Conservation (phyloP, 35 echinoderm and acorn worm genomes). For the Apostichopus japonicus region DNA sequence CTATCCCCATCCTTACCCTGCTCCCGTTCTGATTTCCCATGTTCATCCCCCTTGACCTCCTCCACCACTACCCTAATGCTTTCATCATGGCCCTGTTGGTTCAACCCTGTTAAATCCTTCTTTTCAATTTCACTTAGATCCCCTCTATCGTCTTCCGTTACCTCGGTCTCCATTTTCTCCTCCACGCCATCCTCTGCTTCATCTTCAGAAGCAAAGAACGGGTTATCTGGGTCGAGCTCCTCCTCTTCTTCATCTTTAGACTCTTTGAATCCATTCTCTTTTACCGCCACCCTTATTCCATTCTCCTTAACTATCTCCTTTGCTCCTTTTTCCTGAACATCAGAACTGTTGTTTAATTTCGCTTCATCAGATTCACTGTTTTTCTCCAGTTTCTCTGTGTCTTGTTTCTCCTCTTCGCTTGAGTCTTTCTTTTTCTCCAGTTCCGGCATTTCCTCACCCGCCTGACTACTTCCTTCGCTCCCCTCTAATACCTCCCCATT, state of each 20-base stretch:
- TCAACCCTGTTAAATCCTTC: background rate
- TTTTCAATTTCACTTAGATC: conserved; percentile 15
- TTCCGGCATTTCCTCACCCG: background rate
- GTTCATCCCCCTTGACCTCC: background rate
- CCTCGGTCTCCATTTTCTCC: conserved; percentile 49
- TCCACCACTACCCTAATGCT: background rate
- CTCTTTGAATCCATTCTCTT: conserved; percentile 1
- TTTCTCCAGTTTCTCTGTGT: conserved; percentile 55
- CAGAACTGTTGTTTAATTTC: background rate
- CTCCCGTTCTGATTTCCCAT: background rate
- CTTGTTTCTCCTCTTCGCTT: conserved; percentile 49
- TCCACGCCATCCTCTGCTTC: conserved; percentile 10
- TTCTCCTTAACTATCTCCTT: background rate
- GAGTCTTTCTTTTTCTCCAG: conserved; percentile 18
- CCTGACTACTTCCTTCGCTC: conserved; percentile 31
- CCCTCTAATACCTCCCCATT: background rate
- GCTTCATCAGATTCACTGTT: conserved; percentile 14
- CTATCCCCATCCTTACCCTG: background rate
- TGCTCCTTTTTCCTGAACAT: conserved; percentile 16
- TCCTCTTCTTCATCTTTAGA: conserved; percentile 42
- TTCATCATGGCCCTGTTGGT: background rate
- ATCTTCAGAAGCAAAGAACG: conserved; percentile 55
- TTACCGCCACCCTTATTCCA: background rate
- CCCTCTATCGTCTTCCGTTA: background rate
- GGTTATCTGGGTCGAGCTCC: conserved; percentile 50